A percentile compares a stretch with the other conserved stretches of the same genome.
These are phyloP conservation scores for Erithacus rubecula DNA, from an alignment of 2,797 vertebrate species.

Conservation along the genomic window DNA sequence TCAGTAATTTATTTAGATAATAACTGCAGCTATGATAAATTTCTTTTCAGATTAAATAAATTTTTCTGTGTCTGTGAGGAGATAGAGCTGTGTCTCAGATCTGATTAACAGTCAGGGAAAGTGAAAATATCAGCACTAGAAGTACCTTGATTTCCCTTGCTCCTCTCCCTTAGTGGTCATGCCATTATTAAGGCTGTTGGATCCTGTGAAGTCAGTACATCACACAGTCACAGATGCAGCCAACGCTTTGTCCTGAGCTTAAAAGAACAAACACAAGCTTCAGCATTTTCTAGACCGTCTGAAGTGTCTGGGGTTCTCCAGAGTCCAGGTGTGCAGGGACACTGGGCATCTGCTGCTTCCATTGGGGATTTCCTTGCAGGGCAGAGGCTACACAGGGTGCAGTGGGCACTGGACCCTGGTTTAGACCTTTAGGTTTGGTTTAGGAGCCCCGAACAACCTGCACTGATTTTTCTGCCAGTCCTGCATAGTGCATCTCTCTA, in stretches of 20 bases:
- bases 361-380: background rate
- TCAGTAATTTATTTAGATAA: constrained; percentile 41
- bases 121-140: background rate
- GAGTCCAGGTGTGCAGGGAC: background rate
- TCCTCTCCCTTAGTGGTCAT: background rate
- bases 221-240: background rate
- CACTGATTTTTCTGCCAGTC: background rate
- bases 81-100: background rate
- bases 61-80: background rate
- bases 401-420: accelerated
- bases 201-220: background rate
- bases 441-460: background rate
- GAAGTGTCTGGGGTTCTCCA: background rate
- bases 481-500: background rate
- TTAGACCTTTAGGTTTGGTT: background rate
- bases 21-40: background rate
- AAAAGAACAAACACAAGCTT: background rate
- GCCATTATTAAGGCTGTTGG: background rate
- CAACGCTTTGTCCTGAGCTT: background rate
- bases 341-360: background rate
- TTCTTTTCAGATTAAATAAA: background rate
- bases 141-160: background rate
- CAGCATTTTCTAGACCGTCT: background rate
- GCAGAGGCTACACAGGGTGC: background rate
- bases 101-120: background rate